A percentile compares a stretch with the other conserved stretches of the same genome.
phyloP scores from a whole-genome alignment of 1,140 invertebrate genomes.

The Pantala flavescens region DNA sequence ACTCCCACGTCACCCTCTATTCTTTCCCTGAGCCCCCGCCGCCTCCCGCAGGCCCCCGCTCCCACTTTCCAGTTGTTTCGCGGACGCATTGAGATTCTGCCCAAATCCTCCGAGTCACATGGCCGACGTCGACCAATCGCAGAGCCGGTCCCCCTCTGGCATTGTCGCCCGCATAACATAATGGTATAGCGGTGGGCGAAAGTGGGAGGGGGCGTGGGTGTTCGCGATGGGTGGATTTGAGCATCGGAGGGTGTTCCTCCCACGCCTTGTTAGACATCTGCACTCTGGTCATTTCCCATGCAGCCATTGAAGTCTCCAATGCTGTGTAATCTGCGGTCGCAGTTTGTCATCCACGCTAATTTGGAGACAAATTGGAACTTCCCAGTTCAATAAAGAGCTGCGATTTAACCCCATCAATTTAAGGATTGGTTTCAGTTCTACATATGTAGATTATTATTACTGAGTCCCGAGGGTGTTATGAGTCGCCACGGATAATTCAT shows the following conservation, averaged over 20 bases:
- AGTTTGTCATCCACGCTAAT: no score
- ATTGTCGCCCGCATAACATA: neutral
- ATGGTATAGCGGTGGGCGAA: neutral
- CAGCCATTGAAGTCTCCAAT: neutral
- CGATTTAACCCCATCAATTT: no score
- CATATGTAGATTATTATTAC: no score
- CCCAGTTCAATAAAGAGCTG: no score
- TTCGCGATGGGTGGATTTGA: neutral
- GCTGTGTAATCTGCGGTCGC: no score
- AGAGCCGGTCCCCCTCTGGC: neutral
- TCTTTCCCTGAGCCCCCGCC: neutral
- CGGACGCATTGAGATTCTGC: neutral
- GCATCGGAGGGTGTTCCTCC: neutral
- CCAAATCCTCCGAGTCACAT: neutral
- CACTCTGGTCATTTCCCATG: neutral
- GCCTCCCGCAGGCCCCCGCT: neutral
- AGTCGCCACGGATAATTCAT: no score
- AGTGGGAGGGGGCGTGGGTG: neutral
- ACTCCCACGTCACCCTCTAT: neutral
- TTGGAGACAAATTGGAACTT: no score
- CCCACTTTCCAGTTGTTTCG: neutral
- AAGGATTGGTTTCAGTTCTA: no score
- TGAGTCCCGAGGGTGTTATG: no score
- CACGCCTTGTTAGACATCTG: neutral
- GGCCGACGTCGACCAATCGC: neutral